A percentile compares a stretch with the other conserved stretches of the same genome.
Evolutionary conservation across 2,113 vertebrate genomes (phyloP).

Genomic region (Grus americana): DNA sequence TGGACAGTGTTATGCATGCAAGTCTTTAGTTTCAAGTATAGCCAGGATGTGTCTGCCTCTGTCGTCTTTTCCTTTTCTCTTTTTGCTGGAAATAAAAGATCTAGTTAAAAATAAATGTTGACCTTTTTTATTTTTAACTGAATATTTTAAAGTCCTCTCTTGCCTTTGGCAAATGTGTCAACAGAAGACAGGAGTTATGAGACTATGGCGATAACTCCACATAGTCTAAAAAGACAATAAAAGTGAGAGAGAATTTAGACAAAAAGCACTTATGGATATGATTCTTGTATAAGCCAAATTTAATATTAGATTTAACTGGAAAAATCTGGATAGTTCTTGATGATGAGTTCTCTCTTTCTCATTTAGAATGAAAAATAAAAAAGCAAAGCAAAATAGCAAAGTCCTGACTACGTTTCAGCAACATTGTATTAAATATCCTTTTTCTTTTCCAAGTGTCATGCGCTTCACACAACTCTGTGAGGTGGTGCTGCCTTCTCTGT

Average conservation of each 20-base stretch:
- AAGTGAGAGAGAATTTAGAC: not conserved
- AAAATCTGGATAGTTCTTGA: not conserved
- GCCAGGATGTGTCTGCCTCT: not conserved
- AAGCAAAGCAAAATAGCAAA: not conserved
- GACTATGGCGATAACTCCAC: not conserved
- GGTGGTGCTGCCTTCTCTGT: not conserved
- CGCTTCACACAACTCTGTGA: not conserved
- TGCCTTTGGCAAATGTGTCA: not conserved
- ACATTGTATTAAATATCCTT: not conserved
- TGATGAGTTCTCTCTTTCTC: not conserved
- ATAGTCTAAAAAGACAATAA: not conserved
- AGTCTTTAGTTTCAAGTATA: not conserved
- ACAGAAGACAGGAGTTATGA: not conserved
- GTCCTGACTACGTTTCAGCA: not conserved
- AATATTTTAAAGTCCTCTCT: not conserved
- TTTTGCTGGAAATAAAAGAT: not conserved
- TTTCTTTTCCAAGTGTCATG: not conserved
- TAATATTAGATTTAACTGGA: not conserved
- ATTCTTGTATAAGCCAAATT: not conserved
- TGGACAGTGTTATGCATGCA: not conserved
- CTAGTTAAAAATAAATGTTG: not conserved
- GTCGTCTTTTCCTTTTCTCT: not conserved
- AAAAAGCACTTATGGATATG: not conserved
- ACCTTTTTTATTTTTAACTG: not conserved
- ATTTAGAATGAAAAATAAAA: not conserved